A percentile compares a stretch with the other conserved stretches of the same genome.
These are phyloP conservation scores for Leptothorax acervorum DNA, from an alignment of 2,888 invertebrate species.

Conservation along the genomic window DNA sequence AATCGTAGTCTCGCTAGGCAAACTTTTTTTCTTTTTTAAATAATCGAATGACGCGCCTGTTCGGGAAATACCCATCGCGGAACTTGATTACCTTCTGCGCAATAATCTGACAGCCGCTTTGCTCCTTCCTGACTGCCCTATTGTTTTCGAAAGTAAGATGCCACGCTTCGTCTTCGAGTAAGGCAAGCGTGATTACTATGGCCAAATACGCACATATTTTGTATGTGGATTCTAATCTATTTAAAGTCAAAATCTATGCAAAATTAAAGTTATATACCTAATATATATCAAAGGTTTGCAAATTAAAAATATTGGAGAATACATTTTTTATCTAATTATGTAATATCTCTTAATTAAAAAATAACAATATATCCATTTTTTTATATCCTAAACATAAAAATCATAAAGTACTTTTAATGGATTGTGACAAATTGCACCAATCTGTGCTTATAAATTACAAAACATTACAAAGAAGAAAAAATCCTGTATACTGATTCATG, in stretches of 20 bases:
- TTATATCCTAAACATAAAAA: background rate
- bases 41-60: conserved; percentile 59
- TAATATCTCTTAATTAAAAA: background rate
- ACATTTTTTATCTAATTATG: background rate
- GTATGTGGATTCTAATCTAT: background rate
- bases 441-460: background rate
- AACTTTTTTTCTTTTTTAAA: conserved; percentile 48
- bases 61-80: conserved; percentile 77
- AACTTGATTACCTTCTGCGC: conserved; percentile 77
- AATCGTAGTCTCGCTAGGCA: conserved; percentile 7
- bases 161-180: conserved; percentile 29
- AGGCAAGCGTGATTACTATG: conserved; percentile 29
- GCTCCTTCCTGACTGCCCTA: conserved; percentile 48
- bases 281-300: background rate
- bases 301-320: background rate
- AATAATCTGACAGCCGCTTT: conserved; percentile 61
- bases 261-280: background rate
- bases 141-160: conserved; percentile 57
- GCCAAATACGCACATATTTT: background rate
- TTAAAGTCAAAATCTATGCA: background rate
- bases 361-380: background rate
- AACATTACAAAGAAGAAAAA: background rate
- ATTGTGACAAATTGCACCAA: background rate
- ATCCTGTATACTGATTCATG: background rate
- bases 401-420: background rate